Conservation (phyloP, 2,113 vertebrate genomes). For the Gambusia affinis region DNA sequence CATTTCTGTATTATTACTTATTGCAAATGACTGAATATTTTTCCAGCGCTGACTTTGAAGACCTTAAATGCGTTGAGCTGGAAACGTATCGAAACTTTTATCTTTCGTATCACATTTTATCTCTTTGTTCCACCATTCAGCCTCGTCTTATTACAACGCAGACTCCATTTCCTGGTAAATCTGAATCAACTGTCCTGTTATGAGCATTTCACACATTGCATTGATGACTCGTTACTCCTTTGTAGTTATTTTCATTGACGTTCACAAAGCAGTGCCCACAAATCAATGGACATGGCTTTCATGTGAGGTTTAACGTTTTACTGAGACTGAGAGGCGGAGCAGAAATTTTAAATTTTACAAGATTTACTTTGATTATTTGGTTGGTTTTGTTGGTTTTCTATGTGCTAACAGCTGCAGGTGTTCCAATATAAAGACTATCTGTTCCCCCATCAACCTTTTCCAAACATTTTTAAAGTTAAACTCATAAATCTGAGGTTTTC, state of each 20-base stretch:
- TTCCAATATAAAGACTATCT: background rate
- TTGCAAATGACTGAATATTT: background rate
- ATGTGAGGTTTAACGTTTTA: background rate
- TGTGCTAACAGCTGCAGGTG: background rate
- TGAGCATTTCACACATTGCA: background rate
- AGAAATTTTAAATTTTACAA: background rate
- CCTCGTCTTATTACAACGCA: background rate
- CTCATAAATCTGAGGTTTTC: constrained; percentile 3
- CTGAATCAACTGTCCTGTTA: background rate
- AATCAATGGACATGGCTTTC: background rate
- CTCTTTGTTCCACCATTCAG: background rate
- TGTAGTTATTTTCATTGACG: background rate
- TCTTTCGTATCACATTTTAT: background rate
- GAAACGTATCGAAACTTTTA: background rate
- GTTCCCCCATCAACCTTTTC: background rate
- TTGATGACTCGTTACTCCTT: background rate
- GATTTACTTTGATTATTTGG: background rate
- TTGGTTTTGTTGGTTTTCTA: background rate
- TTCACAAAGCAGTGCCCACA: background rate
- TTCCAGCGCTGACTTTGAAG: background rate
- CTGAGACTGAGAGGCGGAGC: background rate
- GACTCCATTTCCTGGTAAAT: background rate
- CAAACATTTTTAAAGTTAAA: background rate
- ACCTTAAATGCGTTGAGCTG: background rate
- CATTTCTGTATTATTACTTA: background rate